Base-by-base conservation (phyloP, 2,888 invertebrate species). In the Campoletis raptor region DNA sequence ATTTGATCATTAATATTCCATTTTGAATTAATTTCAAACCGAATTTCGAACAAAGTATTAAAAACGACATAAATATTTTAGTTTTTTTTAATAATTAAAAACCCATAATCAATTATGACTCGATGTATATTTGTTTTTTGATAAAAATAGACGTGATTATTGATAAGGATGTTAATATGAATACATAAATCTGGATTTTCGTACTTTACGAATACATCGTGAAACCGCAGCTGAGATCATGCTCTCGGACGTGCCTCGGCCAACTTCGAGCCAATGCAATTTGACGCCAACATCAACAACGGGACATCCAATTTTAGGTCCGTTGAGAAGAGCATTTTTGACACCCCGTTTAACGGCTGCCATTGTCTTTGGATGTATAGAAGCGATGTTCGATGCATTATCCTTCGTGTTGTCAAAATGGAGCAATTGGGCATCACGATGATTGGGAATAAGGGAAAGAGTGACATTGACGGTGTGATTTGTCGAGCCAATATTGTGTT, bases 251-350 rank as follows among this genome's bases (percentile, higher is more conserved):
- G 98, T 98, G 36, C 97, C 97, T 85, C 96, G 96, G 0, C 96
- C 96, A 15, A 96, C 95, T 92, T 96, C 96, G 76, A 98, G 95
- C 95, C 96, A 96, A 93, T 98, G 97, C 79, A 99, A 94, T 82
- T 96, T 96, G 61, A 97, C 96, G 89, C 96, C 96, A 0, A 97
- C 96, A 91, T 98, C 96, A 66, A 97, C 96, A 48, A 98, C 97
- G 81, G 98, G 98, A 90, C 97, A 98, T 42, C 97, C 97, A 36
- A 99, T 95, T 91, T 98, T 96, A 0, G 99, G 98, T 15, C 99
- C 99, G 93, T 97, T 96, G 73, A 95, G 92, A 8, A 98, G 94
- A 0, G 97, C 97, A 2, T 96, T 95, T 52, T 94, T 93, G 1
- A 98, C 95, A 0, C 98, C 99, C 89, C 96, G 96, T 81, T 96